phyloP scores from a whole-genome alignment of 2,797 vertebrate species.

The Pseudocheirus occidentalis region DNA sequence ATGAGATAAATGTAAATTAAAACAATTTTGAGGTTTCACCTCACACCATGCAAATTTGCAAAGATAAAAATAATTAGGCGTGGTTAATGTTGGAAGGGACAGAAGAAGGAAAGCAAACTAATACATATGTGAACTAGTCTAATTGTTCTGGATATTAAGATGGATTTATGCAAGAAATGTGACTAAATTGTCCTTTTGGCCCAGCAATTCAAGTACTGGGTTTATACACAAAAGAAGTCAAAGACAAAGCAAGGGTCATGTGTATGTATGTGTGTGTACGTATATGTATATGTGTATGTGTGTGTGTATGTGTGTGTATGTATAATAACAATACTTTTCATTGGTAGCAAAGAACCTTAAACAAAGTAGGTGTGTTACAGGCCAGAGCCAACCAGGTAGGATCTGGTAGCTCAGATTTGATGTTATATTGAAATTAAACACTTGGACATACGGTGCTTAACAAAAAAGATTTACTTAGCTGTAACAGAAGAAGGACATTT shows the following conservation, averaged over 20 bases:
- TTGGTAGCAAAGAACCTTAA: background rate
- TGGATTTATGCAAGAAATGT: background rate
- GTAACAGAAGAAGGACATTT: background rate
- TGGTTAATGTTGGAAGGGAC: background rate
- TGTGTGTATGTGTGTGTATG: no score
- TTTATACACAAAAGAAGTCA: background rate
- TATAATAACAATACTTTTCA: background rate
- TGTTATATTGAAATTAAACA: background rate
- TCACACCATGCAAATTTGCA: background rate
- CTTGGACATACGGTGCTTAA: background rate
- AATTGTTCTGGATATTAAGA: background rate
- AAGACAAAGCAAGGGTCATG: background rate
- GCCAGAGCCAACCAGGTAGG: background rate
- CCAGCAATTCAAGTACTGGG: background rate
- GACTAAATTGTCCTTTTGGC: background rate
- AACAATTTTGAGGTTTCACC: background rate
- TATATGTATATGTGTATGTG: no score
- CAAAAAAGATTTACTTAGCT: background rate
- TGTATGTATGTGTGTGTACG: no score
- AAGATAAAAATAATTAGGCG: background rate
- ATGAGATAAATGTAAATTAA: background rate
- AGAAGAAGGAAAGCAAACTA: no score
- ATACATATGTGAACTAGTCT: background rate
- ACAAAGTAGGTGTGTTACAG: background rate
- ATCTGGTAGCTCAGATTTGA: background rate